These are phyloP conservation scores for Strigamia transsilvanica DNA, from an alignment of 2,888 invertebrate species.

Conservation along the genomic window DNA sequence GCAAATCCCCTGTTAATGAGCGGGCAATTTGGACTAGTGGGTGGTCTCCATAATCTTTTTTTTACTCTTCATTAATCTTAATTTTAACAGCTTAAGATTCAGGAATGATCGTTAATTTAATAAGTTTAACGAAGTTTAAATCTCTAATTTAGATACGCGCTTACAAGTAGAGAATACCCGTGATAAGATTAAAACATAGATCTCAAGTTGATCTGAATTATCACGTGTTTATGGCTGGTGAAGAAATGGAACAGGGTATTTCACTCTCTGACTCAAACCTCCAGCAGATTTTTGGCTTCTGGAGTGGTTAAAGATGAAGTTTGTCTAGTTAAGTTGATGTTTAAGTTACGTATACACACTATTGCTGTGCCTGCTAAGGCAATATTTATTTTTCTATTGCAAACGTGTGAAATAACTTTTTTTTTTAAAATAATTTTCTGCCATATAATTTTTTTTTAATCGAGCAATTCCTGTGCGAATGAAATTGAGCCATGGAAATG, in stretches of 20 bases:
- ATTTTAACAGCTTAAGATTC: not conserved
- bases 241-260: conserved; percentile 44
- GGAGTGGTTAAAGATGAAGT: conserved; percentile 37
- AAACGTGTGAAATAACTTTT: not conserved
- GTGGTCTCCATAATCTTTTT: conserved; percentile 23
- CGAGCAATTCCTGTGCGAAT: conserved; percentile 14
- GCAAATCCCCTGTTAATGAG: conserved; percentile 43
- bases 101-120: not conserved
- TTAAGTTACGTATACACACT: not conserved
- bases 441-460: not conserved
- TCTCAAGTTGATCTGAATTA: conserved; percentile 31
- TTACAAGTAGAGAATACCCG: not conserved
- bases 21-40: conserved; percentile 30
- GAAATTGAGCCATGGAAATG: conserved; percentile 6
- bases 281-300: conserved; percentile 42
- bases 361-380: not conserved
- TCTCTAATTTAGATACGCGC: not conserved
- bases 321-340: not conserved
- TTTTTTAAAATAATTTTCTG: not conserved
- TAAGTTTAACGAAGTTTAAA: not conserved
- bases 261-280: conserved; percentile 43
- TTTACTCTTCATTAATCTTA: conserved; percentile 17
- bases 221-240: conserved; percentile 40
- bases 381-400: not conserved
- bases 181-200: conserved; percentile 1